Percentiles rank a stretch among this genome's conserved stretches.
Conservation (phyloP, 2,797 vertebrate species). For the Menidia menidia region DNA sequence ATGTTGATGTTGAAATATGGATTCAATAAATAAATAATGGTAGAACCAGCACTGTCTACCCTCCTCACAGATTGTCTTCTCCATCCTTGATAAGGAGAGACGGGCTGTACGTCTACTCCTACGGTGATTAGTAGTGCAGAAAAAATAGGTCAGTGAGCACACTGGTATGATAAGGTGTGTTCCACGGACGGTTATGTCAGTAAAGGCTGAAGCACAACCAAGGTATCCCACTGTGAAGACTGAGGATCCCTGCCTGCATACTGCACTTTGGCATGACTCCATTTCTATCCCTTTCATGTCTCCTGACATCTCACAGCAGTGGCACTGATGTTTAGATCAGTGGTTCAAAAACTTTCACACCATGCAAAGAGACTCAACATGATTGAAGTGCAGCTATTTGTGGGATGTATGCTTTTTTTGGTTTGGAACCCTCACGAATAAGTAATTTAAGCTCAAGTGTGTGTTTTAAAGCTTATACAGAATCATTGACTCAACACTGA, state of each 20-base stretch:
- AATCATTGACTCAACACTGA: neutral
- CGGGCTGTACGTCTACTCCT: conserved; percentile 7
- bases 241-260: conserved; percentile 26
- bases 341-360: conserved; percentile 42
- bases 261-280: conserved; percentile 40
- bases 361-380: conserved; percentile 46
- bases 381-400: conserved; percentile 31
- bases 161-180: conserved; percentile 27
- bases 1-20: neutral
- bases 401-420: conserved; percentile 15
- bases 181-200: conserved; percentile 44
- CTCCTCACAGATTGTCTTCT: neutral
- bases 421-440: neutral
- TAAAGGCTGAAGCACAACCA: conserved; percentile 30
- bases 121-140: conserved; percentile 37
- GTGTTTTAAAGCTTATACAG: neutral
- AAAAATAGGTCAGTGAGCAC: conserved; percentile 57
- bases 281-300: conserved; percentile 29
- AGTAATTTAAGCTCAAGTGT: neutral
- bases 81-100: neutral
- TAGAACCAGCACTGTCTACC: conserved; percentile 8
- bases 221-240: conserved; percentile 28
- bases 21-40: conserved; percentile 21
- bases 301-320: conserved; percentile 45
- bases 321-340: conserved; percentile 37